Conservation (phyloP, 2,888 invertebrate species). For the Myopa tessellatipennis region DNA sequence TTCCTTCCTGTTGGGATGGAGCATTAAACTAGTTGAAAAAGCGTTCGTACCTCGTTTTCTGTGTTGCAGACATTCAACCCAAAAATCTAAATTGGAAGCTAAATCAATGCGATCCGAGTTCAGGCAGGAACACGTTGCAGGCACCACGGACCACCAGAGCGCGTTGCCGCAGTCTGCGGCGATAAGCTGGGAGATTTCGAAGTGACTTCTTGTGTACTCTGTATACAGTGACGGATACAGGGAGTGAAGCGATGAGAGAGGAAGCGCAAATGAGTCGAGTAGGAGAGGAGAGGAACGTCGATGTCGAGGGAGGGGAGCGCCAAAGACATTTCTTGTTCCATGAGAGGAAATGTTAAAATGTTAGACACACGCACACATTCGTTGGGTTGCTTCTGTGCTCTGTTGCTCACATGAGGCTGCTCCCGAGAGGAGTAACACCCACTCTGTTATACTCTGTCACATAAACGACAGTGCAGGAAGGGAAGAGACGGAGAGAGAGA, state of each 20-base stretch:
- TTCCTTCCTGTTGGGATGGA: conserved; percentile 54
- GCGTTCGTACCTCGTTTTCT: background rate
- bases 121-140: background rate
- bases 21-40: background rate
- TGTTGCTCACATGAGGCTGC: too few relatives aligned
- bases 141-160: background rate
- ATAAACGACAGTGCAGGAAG: too few relatives aligned
- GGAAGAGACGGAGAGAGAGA: too few relatives aligned
- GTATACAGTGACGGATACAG: background rate
- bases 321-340: too few relatives aligned
- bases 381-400: too few relatives aligned
- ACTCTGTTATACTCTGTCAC: too few relatives aligned
- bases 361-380: too few relatives aligned
- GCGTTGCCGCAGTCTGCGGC: conserved; percentile 6
- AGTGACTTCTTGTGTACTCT: background rate
- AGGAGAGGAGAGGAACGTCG: too few relatives aligned
- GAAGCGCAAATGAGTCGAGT: too few relatives aligned
- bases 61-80: background rate
- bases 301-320: background rate
- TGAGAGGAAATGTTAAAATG: too few relatives aligned
- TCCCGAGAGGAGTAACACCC: too few relatives aligned
- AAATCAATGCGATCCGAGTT: conserved; percentile 9
- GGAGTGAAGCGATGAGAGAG: too few relatives aligned
- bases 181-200: conserved; percentile 6
- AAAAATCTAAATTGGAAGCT: background rate